Conservation (phyloP, 2,113 vertebrate genomes). For the Felis chaus region DNA sequence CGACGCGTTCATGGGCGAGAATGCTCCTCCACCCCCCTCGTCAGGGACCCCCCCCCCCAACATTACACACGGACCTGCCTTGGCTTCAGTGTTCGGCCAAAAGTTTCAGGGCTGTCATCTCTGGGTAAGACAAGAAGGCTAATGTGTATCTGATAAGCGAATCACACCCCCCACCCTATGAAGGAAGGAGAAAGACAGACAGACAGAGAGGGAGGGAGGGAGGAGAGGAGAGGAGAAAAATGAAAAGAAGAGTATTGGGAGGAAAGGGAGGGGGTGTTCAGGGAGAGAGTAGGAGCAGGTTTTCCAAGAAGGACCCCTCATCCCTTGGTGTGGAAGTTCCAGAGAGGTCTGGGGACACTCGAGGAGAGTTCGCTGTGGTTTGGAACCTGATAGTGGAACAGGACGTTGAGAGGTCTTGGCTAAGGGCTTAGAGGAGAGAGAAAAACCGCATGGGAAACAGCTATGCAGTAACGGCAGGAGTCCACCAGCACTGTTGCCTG, state of each 20-base stretch:
- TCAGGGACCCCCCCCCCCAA: background rate
- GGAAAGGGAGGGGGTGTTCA: background rate
- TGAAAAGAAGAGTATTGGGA: background rate
- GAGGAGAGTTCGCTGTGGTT: background rate
- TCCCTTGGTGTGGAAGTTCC: background rate
- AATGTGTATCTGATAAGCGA: background rate
- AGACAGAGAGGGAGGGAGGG: background rate
- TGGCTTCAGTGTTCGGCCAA: background rate
- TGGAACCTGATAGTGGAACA: background rate
- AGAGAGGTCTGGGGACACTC: background rate
- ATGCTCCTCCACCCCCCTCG: background rate
- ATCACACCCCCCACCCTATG: background rate
- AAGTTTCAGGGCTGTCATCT: background rate
- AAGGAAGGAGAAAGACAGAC: background rate
- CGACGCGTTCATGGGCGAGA: rapidly evolving
- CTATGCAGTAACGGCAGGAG: background rate
- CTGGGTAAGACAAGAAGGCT: background rate
- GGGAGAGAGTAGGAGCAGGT: too few species aligned
- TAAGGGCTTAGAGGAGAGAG: background rate
- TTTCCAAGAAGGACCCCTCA: background rate
- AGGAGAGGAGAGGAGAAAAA: background rate
- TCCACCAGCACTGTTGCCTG: background rate
- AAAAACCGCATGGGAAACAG: background rate
- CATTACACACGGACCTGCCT: background rate
- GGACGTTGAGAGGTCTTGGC: background rate